A percentile compares a stretch with the other conserved stretches of the same genome.
phyloP scores from a whole-genome alignment of 2,797 vertebrate species.

The Thalassophryne amazonica region DNA sequence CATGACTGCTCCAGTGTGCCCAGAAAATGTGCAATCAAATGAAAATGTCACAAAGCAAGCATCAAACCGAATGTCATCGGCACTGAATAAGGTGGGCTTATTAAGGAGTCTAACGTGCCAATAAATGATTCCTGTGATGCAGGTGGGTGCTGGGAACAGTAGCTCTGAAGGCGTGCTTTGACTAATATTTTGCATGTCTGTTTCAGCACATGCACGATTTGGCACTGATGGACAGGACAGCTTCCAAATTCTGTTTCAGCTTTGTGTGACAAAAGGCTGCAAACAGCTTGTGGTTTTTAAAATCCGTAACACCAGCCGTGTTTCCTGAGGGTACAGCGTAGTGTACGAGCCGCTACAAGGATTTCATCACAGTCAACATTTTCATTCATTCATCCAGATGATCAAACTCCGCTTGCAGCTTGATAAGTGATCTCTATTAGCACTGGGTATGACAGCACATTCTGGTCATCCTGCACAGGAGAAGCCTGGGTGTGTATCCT shows the following conservation, averaged over 20 bases:
- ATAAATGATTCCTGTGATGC: slow-evolving; percentile 64
- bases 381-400: too few relatives aligned
- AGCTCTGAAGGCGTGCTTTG: slow-evolving; percentile 32
- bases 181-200: slow-evolving; percentile 29
- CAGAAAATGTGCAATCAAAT: slow-evolving; percentile 33
- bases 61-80: slow-evolving; percentile 30
- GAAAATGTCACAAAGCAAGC: slow-evolving; percentile 36
- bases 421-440: too few relatives aligned
- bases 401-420: too few relatives aligned
- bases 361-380: too few relatives aligned
- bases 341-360: too few relatives aligned
- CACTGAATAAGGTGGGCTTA: slow-evolving; percentile 45
- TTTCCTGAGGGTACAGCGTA: too few relatives aligned
- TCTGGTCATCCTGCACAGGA: too few relatives aligned
- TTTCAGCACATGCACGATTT: slow-evolving; percentile 22
- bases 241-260: slow-evolving; percentile 37
- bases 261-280: slow-evolving; percentile 24
- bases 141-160: slow-evolving; percentile 28
- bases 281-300: too few relatives aligned
- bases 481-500: too few relatives aligned
- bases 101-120: slow-evolving; percentile 43
- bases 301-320: slow-evolving; percentile 11
- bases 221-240: slow-evolving; percentile 19
- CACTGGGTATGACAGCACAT: too few relatives aligned
- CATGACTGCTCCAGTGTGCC: slow-evolving; percentile 42